Conservation (phyloP, 2,888 invertebrate genomes). For the Lypha dubia region DNA sequence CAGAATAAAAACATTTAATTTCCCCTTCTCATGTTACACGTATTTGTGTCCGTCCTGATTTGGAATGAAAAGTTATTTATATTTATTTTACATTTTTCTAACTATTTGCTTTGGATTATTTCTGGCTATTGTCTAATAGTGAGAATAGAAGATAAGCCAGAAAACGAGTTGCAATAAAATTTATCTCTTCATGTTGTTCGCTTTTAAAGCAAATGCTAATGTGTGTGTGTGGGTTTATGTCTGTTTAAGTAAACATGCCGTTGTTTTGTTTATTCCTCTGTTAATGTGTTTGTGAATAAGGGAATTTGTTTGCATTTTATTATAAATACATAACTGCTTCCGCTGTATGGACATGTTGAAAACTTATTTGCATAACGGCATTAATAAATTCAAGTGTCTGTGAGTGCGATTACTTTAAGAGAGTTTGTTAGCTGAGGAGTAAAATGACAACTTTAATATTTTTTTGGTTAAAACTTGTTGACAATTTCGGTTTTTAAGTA, state of each 20-base stretch:
- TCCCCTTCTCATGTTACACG: background rate
- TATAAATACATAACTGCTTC: conserved; percentile 46
- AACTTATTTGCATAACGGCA: background rate
- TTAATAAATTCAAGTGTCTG: background rate
- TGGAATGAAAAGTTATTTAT: conserved; percentile 33
- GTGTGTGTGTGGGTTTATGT: background rate
- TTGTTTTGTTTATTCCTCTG: conserved; percentile 21
- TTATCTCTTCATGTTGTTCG: background rate
- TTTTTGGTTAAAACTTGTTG: background rate
- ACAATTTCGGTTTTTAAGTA: background rate
- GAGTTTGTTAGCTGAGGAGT: background rate
- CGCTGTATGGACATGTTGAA: conserved; percentile 14
- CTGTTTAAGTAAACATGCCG: background rate
- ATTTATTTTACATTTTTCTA: conserved; percentile 32
- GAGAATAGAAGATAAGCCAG: background rate
- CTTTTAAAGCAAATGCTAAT: conserved; percentile 3
- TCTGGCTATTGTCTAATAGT: background rate
- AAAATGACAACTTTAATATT: background rate
- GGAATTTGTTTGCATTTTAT: conserved; percentile 37
- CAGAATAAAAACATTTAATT: background rate
- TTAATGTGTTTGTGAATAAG: conserved; percentile 11
- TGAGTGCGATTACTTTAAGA: background rate
- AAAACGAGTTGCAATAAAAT: conserved; percentile 11
- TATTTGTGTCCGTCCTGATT: background rate
- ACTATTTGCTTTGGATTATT: conserved; percentile 31